phyloP scores from a whole-genome alignment of 1,140 invertebrate species.

The Scaptomyza graminum region DNA sequence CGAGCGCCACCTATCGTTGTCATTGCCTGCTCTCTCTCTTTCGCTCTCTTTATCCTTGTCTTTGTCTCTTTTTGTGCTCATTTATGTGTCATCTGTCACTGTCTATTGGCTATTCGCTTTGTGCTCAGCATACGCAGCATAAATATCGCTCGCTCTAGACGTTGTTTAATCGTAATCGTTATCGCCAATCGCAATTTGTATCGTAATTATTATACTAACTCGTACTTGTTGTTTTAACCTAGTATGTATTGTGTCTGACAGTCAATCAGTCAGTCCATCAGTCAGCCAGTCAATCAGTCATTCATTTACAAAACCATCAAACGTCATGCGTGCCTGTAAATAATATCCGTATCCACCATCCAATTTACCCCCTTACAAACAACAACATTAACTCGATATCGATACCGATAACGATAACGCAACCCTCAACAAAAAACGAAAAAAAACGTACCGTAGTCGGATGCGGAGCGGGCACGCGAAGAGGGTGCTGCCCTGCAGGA shows the following conservation, averaged over 20 bases:
- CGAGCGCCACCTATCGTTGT: constrained; percentile 43
- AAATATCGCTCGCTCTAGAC: constrained; percentile 60
- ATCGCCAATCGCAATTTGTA: constrained; percentile 50
- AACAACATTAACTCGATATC: constrained; percentile 25
- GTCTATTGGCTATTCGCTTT: constrained; percentile 29
- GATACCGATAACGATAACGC: constrained; percentile 44
- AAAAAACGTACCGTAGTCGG: constrained; percentile 85
- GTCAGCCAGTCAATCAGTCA: constrained; percentile 45
- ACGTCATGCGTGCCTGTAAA: constrained; percentile 66
- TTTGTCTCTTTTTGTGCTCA: constrained; percentile 19
- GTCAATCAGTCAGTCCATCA: constrained; percentile 30
- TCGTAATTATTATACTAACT: constrained; percentile 46
- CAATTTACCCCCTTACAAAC: constrained; percentile 58
- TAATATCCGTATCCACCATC: constrained; percentile 79
- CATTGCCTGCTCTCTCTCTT: constrained; percentile 33
- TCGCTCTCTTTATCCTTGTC: constrained; percentile 2
- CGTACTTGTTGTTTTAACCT: constrained; percentile 55
- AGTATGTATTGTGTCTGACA: constrained; percentile 59
- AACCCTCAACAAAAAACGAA: neutral
- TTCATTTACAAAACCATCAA: constrained; percentile 67
- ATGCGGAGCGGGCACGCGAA: constrained; percentile 92
- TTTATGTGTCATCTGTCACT: neutral
- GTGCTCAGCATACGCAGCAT: constrained; percentile 47
- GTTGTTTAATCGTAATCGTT: constrained; percentile 56
- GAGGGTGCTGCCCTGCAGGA: constrained; percentile 94